Evolutionary conservation across 2,797 vertebrate species (phyloP), one percentile per base, ranked within the genome.

Genomic region (Lepidocolaptes lacrymiger): DNA sequence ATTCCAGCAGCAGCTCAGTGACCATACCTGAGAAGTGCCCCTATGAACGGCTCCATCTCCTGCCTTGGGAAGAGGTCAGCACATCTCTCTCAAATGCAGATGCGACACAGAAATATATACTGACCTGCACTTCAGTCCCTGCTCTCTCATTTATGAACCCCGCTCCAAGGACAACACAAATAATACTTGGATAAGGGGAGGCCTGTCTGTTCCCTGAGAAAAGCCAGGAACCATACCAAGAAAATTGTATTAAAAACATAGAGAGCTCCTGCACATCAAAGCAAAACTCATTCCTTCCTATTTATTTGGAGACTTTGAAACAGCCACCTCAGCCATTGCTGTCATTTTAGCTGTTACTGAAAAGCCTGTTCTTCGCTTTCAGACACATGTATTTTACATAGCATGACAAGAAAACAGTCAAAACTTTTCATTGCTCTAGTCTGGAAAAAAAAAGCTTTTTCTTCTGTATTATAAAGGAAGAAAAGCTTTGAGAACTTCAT

Each of bases 391-490:
- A 46, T 74, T 91, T 90, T 96, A 66, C 17, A n/a, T 18, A 84
- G 51, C 28, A 48, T 58, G 48, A 85, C 51, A 90, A 83, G 88
- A 87, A 93, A 85, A 64, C 73, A 95, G 82, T 55, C 61, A 85
- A 95, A 95, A 91, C n/a, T 93, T 86, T 64, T 95, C 51, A 77
- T 89, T 52, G 27, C 76, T 86, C 30, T 79, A 80, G 67, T 71
- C 62, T 88, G 55, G 79, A 93, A 91, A 89, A 72, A 87, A 82
- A 61, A 12, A 0, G 1, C 2, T 44, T 78, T 81, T 66, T 75
- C n/a, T 64, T 44, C 69, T 76, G 26, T 6, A 4, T 69, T 63
- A 54, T 15, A 81, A 78, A 83, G n/a, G 39, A 89, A 76, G 23
- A 86, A 81, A 78, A 88, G 44, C 27, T 71, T 78, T 71, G 66